A percentile compares a stretch with the other conserved stretches of the same genome.
These are phyloP conservation scores for Gerris lacustris DNA, from an alignment of 2,888 invertebrate genomes.

Conservation along the genomic window DNA sequence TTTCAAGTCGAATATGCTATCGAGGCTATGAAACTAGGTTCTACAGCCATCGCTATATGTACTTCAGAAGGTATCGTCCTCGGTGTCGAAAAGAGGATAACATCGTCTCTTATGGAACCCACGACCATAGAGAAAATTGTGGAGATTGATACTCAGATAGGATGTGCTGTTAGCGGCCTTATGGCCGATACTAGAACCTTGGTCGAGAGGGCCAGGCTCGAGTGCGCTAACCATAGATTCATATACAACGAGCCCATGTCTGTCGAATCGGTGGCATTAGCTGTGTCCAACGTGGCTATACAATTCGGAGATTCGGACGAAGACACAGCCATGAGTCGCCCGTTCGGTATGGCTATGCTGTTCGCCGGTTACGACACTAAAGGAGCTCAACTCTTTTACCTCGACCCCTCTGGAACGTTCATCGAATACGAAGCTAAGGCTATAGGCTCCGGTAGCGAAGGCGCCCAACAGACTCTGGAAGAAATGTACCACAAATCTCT, in stretches of 20 bases:
- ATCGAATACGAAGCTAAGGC: slow-evolving; percentile 97
- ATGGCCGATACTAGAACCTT: slow-evolving; percentile 96
- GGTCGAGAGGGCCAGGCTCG: slow-evolving; percentile 86
- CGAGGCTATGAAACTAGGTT: slow-evolving; percentile 97
- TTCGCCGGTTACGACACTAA: slow-evolving; percentile 89
- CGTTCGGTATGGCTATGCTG: slow-evolving; percentile 96
- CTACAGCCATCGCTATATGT: slow-evolving; percentile 95
- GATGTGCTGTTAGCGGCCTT: slow-evolving; percentile 91
- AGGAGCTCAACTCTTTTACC: slow-evolving; percentile 89
- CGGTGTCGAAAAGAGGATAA: slow-evolving; percentile 96
- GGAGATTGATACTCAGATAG: slow-evolving; percentile 91
- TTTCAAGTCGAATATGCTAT: slow-evolving; percentile 99
- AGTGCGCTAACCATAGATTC: slow-evolving; percentile 98
- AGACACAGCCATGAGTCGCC: slow-evolving; percentile 77
- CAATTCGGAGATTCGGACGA: slow-evolving; percentile 98
- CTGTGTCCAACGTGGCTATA: slow-evolving; percentile 96
- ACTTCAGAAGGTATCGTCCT: slow-evolving; percentile 92
- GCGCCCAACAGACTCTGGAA: slow-evolving; percentile 87
- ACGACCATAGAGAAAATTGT: slow-evolving; percentile 97
- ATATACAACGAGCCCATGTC: slow-evolving; percentile 92
- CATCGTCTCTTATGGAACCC: slow-evolving; percentile 91
- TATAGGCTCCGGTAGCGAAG: slow-evolving; percentile 97
- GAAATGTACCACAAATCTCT: slow-evolving; percentile 64
- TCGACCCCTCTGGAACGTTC: slow-evolving; percentile 98
- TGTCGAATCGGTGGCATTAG: slow-evolving; percentile 95